Base-by-base conservation (phyloP, 2,113 vertebrate species). In the Leucopsar rothschildi region DNA sequence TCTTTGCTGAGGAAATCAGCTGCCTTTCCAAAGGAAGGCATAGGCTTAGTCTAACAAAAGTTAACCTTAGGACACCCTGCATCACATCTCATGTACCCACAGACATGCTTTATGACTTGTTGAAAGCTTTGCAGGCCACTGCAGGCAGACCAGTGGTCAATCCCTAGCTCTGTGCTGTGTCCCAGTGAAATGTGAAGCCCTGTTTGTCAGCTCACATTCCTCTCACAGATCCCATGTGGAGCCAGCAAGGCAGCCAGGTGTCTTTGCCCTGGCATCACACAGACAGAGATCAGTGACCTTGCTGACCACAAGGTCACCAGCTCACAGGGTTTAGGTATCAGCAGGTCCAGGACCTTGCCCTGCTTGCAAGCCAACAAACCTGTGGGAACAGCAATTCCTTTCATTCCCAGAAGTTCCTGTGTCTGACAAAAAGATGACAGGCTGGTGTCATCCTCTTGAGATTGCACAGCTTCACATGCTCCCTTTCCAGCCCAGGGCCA, bases 221-320 rank as follows among this genome's bases (percentile, higher is more conserved):
- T 4, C 11, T 33, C 6, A 0, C 19, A 50, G 33, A 81, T 49
- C 15, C 52, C 29, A 0, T 4, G 11, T 10, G 40, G 78, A 70
- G 13, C 49, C 76, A 81, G 37, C 19, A 69, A 55, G 37, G 37
- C 7, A 7, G 29, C 23, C 47, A 42, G 35, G 35, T 35, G 27
- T 33, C 85, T 53, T 23, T 52, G 10, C 2, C 23, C 11, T 7
- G 0, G 0, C 44, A 15, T 44, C 25, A 56, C 63, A 79, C 17
- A 59, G 11, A 27, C 4, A 53, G 14, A 49, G 14, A 44, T 20
- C 16, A 39, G n/a, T 0, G 0, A 35, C 17, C 59, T 56, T 44
- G 19, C 9, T 79, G 80, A 55, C 42, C 24, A 7, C 5, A 45
- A 19, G 18, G 65, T 65, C 68, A 89, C 18, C 12, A 7, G 3